Conservation (phyloP, 2,888 invertebrate genomes). For the Chaetogeoica ovagalla region DNA sequence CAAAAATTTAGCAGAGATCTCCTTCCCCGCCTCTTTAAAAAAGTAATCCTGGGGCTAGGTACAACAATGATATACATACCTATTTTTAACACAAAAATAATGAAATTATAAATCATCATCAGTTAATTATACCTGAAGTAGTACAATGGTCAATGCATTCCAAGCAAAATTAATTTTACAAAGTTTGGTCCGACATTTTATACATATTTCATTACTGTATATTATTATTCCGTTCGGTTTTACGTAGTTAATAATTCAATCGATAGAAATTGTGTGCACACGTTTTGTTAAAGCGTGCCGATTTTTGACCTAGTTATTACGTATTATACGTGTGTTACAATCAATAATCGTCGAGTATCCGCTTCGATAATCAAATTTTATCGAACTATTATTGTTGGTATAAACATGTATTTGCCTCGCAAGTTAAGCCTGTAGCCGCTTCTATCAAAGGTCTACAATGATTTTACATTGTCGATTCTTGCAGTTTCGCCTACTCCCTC, state of each 20-base stretch:
- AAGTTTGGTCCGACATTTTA: background rate
- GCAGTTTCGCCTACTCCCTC: too few relatives aligned
- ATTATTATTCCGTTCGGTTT: background rate
- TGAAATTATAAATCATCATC: too few relatives aligned
- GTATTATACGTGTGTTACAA: background rate
- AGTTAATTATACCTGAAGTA: too few relatives aligned
- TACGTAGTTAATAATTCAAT: background rate
- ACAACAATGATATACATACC: too few relatives aligned
- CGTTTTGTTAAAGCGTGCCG: background rate
- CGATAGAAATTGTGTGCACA: background rate
- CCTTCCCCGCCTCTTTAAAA: too few relatives aligned
- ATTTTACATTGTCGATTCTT: too few relatives aligned
- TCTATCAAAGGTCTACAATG: too few relatives aligned
- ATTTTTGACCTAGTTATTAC: conserved; percentile 14
- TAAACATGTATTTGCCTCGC: too few relatives aligned
- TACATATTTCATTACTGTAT: background rate
- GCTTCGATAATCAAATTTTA: conserved; percentile 1
- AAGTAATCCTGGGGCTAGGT: too few relatives aligned
- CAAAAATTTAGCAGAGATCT: too few relatives aligned
- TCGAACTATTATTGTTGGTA: background rate
- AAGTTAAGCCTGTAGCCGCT: too few relatives aligned
- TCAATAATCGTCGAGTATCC: background rate
- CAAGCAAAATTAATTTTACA: background rate
- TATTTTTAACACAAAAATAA: too few relatives aligned
- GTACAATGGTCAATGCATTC: background rate